Base-by-base conservation (phyloP, 2,888 invertebrate genomes). In the Agrotis exclamationis region DNA sequence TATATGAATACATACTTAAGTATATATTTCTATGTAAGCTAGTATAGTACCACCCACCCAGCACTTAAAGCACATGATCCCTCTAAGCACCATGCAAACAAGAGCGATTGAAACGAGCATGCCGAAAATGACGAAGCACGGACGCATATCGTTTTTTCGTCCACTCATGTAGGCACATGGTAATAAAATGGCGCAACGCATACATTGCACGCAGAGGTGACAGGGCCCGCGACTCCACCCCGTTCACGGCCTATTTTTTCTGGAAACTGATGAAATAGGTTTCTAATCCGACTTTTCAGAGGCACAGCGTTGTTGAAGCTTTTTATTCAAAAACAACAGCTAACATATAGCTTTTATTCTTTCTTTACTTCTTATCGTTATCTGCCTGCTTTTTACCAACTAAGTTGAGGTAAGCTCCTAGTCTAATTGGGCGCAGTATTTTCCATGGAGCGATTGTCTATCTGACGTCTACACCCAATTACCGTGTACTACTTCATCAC, bases 181-280 rank as follows among this genome's bases (percentile, higher is more conserved):
- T 48, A 63, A 48, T 39, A 48, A 65, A 54, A 53, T 24, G 60
- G n/a, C n/a, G 16, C 65, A 62, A 22, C 3, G 22, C 47, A 65
- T 9, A 65, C 20, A 65, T 62, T 48, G 47, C 22, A 18, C 47
- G 44, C 33, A 63, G 4, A 63, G 48, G 22, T 50, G 22, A 63
- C 48, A 63, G 22, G 22, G 22, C 39, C 13, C 4, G 22, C 14
- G 22, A 33, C 33, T 48, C 3, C 3, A 5, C 22, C 22, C 14
- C 18, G 14, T 62, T n/a, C 6, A 18, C 18, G 11, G 63, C 14
- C 16, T 33, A 6, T 7, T 47, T 60, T 47, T 47, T 5, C 11
- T 14, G 14, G 18, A 0, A 18, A 6, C 18, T 33, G 28, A 33
- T 33, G 22, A 63, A 48, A 63, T 48, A n/a, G 33, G 33, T 48